Percentiles rank a stretch among this genome's conserved stretches.
phyloP scores from a whole-genome alignment of 2,113 vertebrate genomes.

The Cacatua alba region DNA sequence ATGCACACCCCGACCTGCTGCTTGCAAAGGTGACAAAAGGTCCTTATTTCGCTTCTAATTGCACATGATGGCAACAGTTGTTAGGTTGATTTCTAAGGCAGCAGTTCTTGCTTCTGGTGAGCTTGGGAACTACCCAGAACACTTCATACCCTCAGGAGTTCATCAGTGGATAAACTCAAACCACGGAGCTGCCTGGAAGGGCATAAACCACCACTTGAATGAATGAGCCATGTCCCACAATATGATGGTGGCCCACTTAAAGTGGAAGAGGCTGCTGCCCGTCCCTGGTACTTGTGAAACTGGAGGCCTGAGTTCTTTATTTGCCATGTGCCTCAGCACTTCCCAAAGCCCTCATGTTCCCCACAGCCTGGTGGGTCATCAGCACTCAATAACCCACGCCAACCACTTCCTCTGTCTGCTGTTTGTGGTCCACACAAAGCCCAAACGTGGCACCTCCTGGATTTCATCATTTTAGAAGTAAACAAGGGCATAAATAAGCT shows the following conservation, averaged over 20 bases:
- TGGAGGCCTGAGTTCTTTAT: slow-evolving; percentile 18
- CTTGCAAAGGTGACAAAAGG: slow-evolving; percentile 52
- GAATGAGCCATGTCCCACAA: slow-evolving; percentile 24
- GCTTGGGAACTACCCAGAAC: background rate
- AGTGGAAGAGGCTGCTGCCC: slow-evolving; percentile 51
- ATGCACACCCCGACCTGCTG: slow-evolving; percentile 12
- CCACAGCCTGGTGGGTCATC: background rate
- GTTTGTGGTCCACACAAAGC: background rate
- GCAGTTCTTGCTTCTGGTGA: background rate
- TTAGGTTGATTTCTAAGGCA: background rate
- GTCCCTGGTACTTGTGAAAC: background rate
- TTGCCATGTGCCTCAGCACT: background rate
- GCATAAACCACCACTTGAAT: slow-evolving; percentile 18
- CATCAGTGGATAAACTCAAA: slow-evolving; percentile 34
- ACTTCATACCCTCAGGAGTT: background rate
- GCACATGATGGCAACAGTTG: background rate
- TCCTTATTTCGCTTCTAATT: slow-evolving; percentile 40
- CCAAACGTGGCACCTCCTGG: background rate
- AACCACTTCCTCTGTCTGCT: background rate
- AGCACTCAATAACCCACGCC: background rate
- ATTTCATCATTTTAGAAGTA: background rate
- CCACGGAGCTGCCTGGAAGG: slow-evolving; percentile 43
- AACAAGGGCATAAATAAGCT: background rate
- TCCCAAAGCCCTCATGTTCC: background rate
- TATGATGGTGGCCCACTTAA: slow-evolving; percentile 51